These are phyloP conservation scores for Leucozona laternaria DNA, from an alignment of 2,888 invertebrate species.

Conservation along the genomic window DNA sequence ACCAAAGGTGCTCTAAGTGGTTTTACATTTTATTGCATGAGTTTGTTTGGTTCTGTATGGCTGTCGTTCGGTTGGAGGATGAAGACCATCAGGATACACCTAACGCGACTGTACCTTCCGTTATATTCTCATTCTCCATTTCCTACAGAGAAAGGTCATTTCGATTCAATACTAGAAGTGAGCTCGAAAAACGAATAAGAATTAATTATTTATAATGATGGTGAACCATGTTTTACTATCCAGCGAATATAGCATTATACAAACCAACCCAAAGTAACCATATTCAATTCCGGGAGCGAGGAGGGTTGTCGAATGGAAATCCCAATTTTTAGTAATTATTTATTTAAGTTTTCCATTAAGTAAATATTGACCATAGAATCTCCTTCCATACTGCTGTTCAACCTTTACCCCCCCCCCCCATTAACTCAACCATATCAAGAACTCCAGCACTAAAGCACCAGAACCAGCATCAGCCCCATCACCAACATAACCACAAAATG, in stretches of 20 bases:
- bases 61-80: background rate
- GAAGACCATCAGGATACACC: background rate
- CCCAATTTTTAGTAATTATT: constrained; percentile 72
- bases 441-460: too few relatives aligned
- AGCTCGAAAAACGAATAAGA: constrained; percentile 53
- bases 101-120: background rate
- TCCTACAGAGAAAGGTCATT: constrained; percentile 42
- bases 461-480: background rate
- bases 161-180: constrained; percentile 60
- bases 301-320: constrained; percentile 31
- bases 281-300: background rate
- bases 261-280: background rate
- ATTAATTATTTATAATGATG: constrained; percentile 67
- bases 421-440: background rate
- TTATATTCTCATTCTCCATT: background rate
- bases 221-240: constrained; percentile 59
- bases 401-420: background rate
- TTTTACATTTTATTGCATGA: constrained; percentile 61
- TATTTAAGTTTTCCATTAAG: constrained; percentile 74
- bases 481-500: constrained; percentile 50
- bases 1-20: constrained; percentile 60
- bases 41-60: constrained; percentile 44
- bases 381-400: background rate
- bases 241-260: background rate
- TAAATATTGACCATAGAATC: constrained; percentile 67